These are phyloP conservation scores for Pachycephala philippinensis DNA, from an alignment of 2,113 vertebrate species.

Conservation along the genomic window DNA sequence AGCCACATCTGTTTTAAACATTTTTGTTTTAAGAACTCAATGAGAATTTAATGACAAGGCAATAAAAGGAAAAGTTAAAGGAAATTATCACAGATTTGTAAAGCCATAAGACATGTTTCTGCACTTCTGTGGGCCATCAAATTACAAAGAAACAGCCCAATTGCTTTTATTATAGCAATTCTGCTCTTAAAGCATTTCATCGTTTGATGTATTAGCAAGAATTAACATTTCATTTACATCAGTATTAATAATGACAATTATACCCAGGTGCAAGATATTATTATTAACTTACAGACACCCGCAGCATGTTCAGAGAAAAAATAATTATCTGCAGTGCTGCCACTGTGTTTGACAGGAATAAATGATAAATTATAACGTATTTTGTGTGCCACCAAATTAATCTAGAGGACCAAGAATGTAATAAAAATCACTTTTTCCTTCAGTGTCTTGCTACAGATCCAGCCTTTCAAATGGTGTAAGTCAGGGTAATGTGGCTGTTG, in stretches of 20 bases:
- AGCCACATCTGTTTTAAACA: slow-evolving; percentile 85
- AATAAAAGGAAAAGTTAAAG: slow-evolving; percentile 82
- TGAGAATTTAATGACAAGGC: slow-evolving; percentile 77
- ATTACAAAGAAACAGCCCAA: slow-evolving; percentile 75
- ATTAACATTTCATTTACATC: slow-evolving; percentile 68
- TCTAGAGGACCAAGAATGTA: not conserved
- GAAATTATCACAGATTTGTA: slow-evolving; percentile 86
- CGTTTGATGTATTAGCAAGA: slow-evolving; percentile 65
- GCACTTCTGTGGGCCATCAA: slow-evolving; percentile 72
- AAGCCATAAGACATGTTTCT: slow-evolving; percentile 76
- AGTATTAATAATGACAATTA: slow-evolving; percentile 18
- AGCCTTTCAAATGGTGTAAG: not conserved
- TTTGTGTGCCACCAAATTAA: not conserved
- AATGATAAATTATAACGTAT: not conserved
- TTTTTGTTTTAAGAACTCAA: slow-evolving; percentile 83
- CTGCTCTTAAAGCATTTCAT: slow-evolving; percentile 66
- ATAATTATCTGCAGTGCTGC: not conserved
- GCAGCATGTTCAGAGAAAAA: not conserved
- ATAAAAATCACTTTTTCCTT: not conserved
- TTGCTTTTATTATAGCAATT: slow-evolving; percentile 66
- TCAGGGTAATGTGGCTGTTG: not conserved
- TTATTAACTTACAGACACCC: not conserved
- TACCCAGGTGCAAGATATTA: not conserved
- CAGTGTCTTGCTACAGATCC: not conserved
- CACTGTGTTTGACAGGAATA: not conserved